Evolutionary conservation across 2,113 vertebrate species (phyloP).

Genomic region (Ranitomeya variabilis): DNA sequence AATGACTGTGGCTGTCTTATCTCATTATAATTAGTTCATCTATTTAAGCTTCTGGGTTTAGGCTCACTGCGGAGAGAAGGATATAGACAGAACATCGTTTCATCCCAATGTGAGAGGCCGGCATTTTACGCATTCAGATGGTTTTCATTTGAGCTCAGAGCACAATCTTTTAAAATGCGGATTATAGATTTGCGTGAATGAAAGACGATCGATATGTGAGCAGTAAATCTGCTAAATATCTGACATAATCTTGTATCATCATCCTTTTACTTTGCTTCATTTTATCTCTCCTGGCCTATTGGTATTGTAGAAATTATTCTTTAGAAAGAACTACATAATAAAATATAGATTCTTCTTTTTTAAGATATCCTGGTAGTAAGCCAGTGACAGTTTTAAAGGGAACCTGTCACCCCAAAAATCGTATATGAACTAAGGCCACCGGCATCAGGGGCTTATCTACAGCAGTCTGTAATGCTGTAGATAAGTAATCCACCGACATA

Average conservation of each 20-base stretch:
- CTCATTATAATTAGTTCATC: conserved; percentile 46
- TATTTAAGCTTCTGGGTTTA: conserved; percentile 37
- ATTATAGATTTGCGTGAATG: conserved; percentile 28
- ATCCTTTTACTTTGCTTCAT: not conserved
- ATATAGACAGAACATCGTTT: conserved; percentile 35
- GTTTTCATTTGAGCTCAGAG: conserved; percentile 6
- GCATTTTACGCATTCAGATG: not conserved
- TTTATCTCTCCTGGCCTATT: not conserved
- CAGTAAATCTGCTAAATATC: not conserved
- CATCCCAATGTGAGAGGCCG: conserved; percentile 19
- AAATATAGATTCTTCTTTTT: not conserved
- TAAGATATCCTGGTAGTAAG: not conserved
- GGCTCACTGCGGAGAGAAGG: conserved; percentile 5
- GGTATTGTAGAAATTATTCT: not conserved
- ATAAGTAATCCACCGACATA: no score
- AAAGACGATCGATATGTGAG: conserved; percentile 18
- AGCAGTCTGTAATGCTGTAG: no score
- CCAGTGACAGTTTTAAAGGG: not conserved
- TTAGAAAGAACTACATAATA: not conserved
- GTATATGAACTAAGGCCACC: no score
- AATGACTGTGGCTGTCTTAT: conserved; percentile 24
- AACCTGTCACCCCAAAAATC: no score
- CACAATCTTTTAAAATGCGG: conserved; percentile 28
- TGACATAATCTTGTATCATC: not conserved
- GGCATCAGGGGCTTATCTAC: no score